Evolutionary conservation across 2,888 invertebrate genomes (phyloP).

Genomic region (Mimachlamys varia): DNA sequence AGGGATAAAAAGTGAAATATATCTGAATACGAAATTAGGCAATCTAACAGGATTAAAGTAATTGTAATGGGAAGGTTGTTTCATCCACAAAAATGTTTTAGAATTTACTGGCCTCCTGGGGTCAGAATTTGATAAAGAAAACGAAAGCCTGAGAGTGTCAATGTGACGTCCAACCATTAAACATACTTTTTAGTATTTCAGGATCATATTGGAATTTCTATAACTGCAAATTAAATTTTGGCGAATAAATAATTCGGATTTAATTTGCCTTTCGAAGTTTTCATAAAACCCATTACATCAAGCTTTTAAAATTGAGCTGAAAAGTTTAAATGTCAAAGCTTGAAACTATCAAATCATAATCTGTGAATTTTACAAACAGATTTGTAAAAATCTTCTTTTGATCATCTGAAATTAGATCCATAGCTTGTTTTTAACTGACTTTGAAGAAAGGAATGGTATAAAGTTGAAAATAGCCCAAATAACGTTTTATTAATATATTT

Average conservation of each 20-base stretch:
- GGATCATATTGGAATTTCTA: slow-evolving; percentile 33
- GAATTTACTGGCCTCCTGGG: slow-evolving; percentile 31
- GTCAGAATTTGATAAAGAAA: slow-evolving; percentile 34
- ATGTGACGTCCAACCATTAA: slow-evolving; percentile 22
- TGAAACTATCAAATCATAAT: slow-evolving; percentile 31
- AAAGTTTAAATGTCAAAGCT: slow-evolving; percentile 36
- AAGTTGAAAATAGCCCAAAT: not conserved
- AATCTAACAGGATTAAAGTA: slow-evolving; percentile 47
- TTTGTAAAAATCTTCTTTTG: not conserved
- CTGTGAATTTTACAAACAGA: not conserved
- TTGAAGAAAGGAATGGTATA: not conserved
- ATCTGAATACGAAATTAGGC: slow-evolving; percentile 42
- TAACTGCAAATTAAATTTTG: slow-evolving; percentile 36
- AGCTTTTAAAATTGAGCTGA: slow-evolving; percentile 10
- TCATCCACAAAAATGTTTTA: slow-evolving; percentile 27
- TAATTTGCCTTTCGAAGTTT: slow-evolving; percentile 19
- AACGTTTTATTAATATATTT: not conserved
- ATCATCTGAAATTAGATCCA: slow-evolving; percentile 5
- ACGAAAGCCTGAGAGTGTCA: not conserved
- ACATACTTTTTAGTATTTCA: slow-evolving; percentile 29
- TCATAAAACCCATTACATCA: slow-evolving; percentile 26
- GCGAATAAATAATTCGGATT: slow-evolving; percentile 31
- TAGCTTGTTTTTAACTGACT: not conserved
- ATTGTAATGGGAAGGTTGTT: slow-evolving; percentile 34
- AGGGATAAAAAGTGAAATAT: slow-evolving; percentile 49